These are phyloP conservation scores for Sisyra terminalis DNA, from an alignment of 2,888 invertebrate genomes.

Conservation along the genomic window DNA sequence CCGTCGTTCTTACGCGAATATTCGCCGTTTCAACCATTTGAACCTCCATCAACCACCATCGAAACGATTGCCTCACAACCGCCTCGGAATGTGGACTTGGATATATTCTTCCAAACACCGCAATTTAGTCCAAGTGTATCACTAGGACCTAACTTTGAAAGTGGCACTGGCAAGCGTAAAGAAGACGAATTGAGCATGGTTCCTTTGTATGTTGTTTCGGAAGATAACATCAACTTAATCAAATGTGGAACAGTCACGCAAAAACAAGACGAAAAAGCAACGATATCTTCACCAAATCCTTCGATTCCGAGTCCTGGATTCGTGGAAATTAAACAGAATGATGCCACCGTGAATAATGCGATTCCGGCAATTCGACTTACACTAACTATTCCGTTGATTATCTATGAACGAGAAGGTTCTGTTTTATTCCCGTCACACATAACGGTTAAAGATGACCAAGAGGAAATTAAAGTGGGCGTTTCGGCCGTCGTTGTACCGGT, in stretches of 20 bases:
- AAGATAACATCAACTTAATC: constrained; percentile 22
- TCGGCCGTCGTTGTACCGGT: constrained; percentile 29
- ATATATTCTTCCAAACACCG: too few species aligned
- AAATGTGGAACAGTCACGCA: constrained; percentile 23
- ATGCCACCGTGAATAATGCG: too few species aligned
- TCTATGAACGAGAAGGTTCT: constrained; percentile 23
- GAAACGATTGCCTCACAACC: too few species aligned
- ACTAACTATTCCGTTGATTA: constrained; percentile 24
- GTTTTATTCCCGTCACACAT: constrained; percentile 27
- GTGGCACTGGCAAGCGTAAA: too few species aligned
- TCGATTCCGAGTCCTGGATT: constrained; percentile 21
- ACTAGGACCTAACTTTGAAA: too few species aligned
- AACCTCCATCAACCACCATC: too few species aligned
- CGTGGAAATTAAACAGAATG: too few species aligned
- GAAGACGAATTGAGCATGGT: constrained; percentile 21
- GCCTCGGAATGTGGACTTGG: too few species aligned
- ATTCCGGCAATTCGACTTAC: constrained; percentile 26
- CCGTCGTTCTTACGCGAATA: too few species aligned
- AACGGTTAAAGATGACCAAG: constrained; percentile 23
- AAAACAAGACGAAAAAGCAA: constrained; percentile 22
- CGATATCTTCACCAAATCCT: constrained; percentile 22
- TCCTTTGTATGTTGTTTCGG: constrained; percentile 22
- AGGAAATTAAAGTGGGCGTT: constrained; percentile 25
- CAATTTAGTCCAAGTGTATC: too few species aligned
- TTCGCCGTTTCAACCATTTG: too few species aligned